These are phyloP conservation scores for Euproctis similis DNA, from an alignment of 2,888 invertebrate genomes.

Conservation along the genomic window DNA sequence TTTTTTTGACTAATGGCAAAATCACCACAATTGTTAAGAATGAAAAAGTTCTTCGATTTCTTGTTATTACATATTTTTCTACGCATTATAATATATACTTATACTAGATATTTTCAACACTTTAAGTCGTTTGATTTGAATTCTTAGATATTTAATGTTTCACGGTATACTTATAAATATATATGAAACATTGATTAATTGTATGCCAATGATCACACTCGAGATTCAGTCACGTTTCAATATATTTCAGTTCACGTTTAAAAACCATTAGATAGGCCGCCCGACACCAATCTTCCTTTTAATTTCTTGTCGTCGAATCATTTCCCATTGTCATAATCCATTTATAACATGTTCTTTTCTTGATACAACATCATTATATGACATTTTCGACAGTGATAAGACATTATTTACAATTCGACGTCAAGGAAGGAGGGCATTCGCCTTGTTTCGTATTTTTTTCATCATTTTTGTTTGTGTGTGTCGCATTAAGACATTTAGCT, in stretches of 20 bases:
- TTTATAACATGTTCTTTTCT: too few relatives aligned
- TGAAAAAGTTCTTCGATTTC: slow-evolving; percentile 28
- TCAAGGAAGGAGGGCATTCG: slow-evolving; percentile 40
- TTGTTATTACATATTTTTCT: slow-evolving; percentile 27
- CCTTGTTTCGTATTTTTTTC: slow-evolving; percentile 50
- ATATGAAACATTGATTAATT: too few relatives aligned
- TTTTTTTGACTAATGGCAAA: slow-evolving; percentile 71
- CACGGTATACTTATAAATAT: too few relatives aligned
- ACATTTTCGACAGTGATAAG: too few relatives aligned
- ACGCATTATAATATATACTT: slow-evolving; percentile 40
- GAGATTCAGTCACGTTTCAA: slow-evolving; percentile 35
- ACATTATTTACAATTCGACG: slow-evolving; percentile 17
- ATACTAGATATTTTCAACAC: too few relatives aligned
- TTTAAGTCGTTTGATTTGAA: too few relatives aligned
- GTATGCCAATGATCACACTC: slow-evolving; percentile 27
- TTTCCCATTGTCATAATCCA: too few relatives aligned
- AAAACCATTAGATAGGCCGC: slow-evolving; percentile 36
- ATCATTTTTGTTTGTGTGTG: slow-evolving; percentile 58
- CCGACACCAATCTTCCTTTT: slow-evolving; percentile 33
- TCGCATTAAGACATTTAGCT: slow-evolving; percentile 49
- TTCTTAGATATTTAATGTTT: too few relatives aligned
- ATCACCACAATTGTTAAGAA: slow-evolving; percentile 73
- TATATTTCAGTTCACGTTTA: slow-evolving; percentile 18
- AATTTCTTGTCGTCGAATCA: slow-evolving; percentile 40
- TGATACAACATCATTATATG: too few relatives aligned